A percentile compares a stretch with the other conserved stretches of the same genome.
Evolutionary conservation across 2,888 invertebrate genomes (phyloP).

Genomic region (Lasioglossum villosulum): DNA sequence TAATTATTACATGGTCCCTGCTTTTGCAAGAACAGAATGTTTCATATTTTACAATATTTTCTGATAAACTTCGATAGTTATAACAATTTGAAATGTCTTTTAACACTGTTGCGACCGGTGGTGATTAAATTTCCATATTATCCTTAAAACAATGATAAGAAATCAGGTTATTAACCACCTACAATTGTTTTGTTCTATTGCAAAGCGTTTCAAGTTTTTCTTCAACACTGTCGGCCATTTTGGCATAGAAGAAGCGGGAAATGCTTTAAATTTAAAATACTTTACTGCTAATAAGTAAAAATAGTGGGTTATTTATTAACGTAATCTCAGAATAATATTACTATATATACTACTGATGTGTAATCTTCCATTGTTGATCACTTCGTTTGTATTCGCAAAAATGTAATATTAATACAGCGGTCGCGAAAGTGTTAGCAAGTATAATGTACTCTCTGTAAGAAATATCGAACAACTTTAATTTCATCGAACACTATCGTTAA

Average conservation of each 20-base stretch:
- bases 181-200: not conserved
- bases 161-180: not conserved
- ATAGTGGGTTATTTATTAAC: not conserved
- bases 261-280: not conserved
- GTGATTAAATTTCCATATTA: not conserved
- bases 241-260: not conserved
- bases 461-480: not conserved
- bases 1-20: slow-evolving; percentile 42
- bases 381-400: not conserved
- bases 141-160: not conserved
- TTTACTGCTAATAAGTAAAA: not conserved
- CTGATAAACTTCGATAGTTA: not conserved
- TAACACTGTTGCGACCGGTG: slow-evolving; percentile 8
- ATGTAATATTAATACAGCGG: not conserved
- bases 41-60: slow-evolving; percentile 11
- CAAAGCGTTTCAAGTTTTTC: not conserved
- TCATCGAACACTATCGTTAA: slow-evolving; percentile 3
- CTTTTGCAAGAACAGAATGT: slow-evolving; percentile 49
- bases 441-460: not conserved
- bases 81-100: slow-evolving; percentile 1
- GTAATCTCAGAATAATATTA: not conserved
- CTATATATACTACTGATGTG: not conserved
- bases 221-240: not conserved
- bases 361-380: not conserved
- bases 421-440: not conserved